These are phyloP conservation scores for Engystomops pustulosus DNA, from an alignment of 2,113 vertebrate species.

Conservation along the genomic window DNA sequence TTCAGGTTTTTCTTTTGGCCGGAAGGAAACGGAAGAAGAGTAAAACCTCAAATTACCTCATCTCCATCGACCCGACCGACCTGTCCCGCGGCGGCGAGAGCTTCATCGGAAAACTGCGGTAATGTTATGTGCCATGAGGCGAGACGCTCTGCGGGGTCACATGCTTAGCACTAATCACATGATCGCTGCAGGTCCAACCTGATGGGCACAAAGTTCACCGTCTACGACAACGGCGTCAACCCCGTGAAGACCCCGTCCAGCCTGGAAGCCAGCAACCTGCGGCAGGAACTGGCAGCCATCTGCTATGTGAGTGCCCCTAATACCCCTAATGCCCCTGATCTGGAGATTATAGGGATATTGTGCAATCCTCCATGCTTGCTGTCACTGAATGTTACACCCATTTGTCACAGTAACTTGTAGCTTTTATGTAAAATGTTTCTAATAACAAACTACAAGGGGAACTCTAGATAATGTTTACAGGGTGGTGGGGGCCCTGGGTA, in stretches of 20 bases:
- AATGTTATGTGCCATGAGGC: conserved; percentile 28
- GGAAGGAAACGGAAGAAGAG: conserved; percentile 99
- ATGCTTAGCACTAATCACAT: neutral
- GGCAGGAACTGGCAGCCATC: conserved; percentile 96
- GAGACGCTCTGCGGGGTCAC: too few species aligned
- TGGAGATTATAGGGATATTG: too few species aligned
- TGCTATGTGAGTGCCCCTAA: conserved; percentile 90
- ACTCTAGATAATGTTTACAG: too few species aligned
- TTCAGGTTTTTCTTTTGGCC: conserved; percentile 93
- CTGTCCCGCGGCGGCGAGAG: conserved; percentile 96
- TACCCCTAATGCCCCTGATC: too few species aligned
- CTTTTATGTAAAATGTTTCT: too few species aligned
- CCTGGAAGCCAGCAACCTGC: conserved; percentile 86
- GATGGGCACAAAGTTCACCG: conserved; percentile 99
- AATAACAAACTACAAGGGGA: too few species aligned
- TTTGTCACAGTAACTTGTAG: too few species aligned
- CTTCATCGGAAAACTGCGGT: conserved; percentile 97
- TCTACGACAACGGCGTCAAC: conserved; percentile 95
- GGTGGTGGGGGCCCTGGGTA: too few species aligned
- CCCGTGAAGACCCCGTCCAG: conserved; percentile 88
- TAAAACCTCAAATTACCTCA: conserved; percentile 99
- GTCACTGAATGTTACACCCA: neutral
- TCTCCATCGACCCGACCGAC: conserved; percentile 98
- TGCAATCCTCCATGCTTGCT: too few species aligned
- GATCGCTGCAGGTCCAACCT: conserved; percentile 87